Evolutionary conservation across 2,888 invertebrate genomes (phyloP), one percentile per base, ranked within the genome.

Genomic region (Oxyteleia sp.): DNA sequence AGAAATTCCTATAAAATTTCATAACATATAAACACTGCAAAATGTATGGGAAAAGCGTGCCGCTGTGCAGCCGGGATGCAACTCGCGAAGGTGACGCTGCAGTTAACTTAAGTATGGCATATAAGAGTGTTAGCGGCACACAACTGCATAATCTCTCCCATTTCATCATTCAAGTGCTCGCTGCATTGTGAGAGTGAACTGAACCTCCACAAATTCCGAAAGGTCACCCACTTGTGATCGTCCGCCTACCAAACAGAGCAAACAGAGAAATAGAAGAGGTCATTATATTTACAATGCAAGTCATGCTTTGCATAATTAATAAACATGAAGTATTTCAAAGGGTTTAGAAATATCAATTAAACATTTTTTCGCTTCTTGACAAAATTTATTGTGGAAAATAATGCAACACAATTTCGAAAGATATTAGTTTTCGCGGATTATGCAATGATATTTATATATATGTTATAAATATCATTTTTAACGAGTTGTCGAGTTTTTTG

Each of bases 181-280:
- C n/a, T n/a, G n/a, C n/a, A n/a, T n/a, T n/a, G n/a, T n/a, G n/a
- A n/a, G 88, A 90, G 86, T 85, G 87, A 85, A 83, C 76, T 85
- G 87, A 90, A 89, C 87, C 87, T 86, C 85, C 87, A 86, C 89
- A 87, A 90, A 91, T 91, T 88, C 88, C 85, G 41, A 91, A 91
- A 92, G 91, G 91, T 91, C 88, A 89, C 81, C 85, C 85, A 80
- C 82, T 84, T 82, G 74, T 64, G 59, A 75, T 84, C 84, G 66
- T 71, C 71, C 74, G 84, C 76, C 76, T 84, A 74, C 80, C 76
- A 81, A 81, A 63, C 63, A 64, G 68, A 81, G 68, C 71, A 84
- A 79, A 68, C 64, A 20, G 78, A 66, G 61, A 81, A 80, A 78
- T 59, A 74, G 69, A 76, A 84, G 68, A 76, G 76, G 80, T 59